Evolutionary conservation across 2,797 vertebrate species (phyloP).

Genomic region (Prionace glauca): DNA sequence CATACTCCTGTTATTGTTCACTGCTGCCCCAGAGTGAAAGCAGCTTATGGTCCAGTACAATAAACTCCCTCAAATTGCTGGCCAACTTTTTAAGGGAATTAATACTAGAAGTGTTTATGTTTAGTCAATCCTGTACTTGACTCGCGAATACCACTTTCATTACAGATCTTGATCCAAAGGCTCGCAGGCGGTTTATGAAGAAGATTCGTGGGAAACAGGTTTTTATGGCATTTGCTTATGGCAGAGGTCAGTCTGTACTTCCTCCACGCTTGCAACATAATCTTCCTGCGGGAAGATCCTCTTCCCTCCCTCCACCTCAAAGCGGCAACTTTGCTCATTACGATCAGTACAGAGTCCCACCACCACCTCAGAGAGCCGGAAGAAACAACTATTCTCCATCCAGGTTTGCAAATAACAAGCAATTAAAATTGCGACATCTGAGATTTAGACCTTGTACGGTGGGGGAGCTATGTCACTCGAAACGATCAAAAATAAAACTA

Average conservation of each 20-base stretch:
- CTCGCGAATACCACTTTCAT: slow-evolving; percentile 20
- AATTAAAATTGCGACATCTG: too few relatives aligned
- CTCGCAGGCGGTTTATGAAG: slow-evolving; percentile 75
- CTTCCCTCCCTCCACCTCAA: slow-evolving; percentile 50
- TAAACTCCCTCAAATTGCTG: not conserved
- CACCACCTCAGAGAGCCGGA: slow-evolving; percentile 54
- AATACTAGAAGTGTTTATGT: not conserved
- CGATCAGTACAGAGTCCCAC: slow-evolving; percentile 66
- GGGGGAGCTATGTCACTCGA: not conserved
- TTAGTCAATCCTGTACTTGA: not conserved
- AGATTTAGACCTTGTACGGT: not conserved
- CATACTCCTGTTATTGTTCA: not conserved
- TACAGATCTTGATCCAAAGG: slow-evolving; percentile 71
- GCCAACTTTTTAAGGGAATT: not conserved
- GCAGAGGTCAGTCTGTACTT: slow-evolving; percentile 57
- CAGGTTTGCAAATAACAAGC: slow-evolving; percentile 59
- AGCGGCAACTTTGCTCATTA: slow-evolving; percentile 54
- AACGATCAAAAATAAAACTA: not conserved
- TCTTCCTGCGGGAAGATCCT: slow-evolving; percentile 51
- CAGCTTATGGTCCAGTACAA: not conserved
- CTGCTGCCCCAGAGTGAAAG: not conserved
- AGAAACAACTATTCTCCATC: slow-evolving; percentile 61
- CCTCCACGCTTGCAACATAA: slow-evolving; percentile 69
- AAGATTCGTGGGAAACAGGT: slow-evolving; percentile 77
- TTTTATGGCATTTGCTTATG: slow-evolving; percentile 65